phyloP scores from a whole-genome alignment of 2,888 invertebrate genomes.

The Rotaria macrura region DNA sequence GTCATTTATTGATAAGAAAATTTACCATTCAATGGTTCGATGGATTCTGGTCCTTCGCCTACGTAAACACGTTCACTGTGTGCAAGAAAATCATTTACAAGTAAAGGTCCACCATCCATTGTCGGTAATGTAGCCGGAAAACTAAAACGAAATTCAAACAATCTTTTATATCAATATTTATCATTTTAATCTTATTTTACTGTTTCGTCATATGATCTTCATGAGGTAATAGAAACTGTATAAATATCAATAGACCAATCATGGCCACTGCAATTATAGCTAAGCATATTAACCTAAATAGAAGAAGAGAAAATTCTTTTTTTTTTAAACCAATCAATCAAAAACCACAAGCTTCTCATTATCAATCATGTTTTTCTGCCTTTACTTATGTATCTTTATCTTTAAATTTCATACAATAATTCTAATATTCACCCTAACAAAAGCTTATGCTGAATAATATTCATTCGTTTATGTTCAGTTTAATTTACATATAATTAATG shows the following conservation, averaged over 20 bases:
- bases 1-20: neutral
- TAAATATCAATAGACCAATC: neutral
- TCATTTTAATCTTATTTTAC: neutral
- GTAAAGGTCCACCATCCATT: neutral
- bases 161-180: no score
- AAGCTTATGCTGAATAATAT: no score
- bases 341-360: no score
- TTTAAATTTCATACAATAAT: no score
- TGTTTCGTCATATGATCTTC: slow-evolving; percentile 1
- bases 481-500: no score
- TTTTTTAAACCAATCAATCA: no score
- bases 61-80: slow-evolving; percentile 1
- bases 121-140: neutral
- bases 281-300: neutral
- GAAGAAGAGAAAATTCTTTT: neutral
- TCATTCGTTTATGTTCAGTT: no score
- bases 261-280: neutral
- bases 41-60: slow-evolving; percentile 11
- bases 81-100: slow-evolving; percentile 4
- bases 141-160: neutral
- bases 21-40: slow-evolving; percentile 1
- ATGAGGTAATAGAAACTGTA: neutral
- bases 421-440: no score
- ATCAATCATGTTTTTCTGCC: no score
- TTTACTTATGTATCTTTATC: no score